Evolutionary conservation across 92 coral and sea anemone genomes (phyloP).

Genomic region (Metridium senile): DNA sequence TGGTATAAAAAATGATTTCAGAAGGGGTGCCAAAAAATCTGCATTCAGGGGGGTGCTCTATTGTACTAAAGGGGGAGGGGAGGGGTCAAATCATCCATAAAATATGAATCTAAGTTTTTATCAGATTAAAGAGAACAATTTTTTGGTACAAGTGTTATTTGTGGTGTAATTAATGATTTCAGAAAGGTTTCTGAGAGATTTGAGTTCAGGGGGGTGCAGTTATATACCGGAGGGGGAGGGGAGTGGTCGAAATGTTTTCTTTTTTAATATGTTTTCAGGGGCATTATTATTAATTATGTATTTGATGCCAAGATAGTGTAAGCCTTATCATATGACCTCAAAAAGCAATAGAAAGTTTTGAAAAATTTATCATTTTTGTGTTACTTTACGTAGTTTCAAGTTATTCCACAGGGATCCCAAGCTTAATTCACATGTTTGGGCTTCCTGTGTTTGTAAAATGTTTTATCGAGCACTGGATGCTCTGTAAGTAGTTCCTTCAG

Average conservation of each 20-base stretch:
- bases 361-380: background rate
- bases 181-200: background rate
- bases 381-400: background rate
- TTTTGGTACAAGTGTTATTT: background rate
- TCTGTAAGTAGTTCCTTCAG: too few relatives aligned
- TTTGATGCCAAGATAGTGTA: too few relatives aligned
- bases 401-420: too few relatives aligned
- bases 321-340: background rate
- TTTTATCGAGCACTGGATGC: too few relatives aligned
- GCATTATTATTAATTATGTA: too few relatives aligned
- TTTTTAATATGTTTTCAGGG: background rate
- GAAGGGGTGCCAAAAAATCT: background rate
- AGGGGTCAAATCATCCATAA: too few relatives aligned
- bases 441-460: too few relatives aligned
- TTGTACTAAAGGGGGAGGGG: too few relatives aligned
- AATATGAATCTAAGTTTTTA: background rate
- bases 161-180: background rate
- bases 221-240: background rate
- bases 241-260: background rate
- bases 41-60: background rate
- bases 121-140: background rate
- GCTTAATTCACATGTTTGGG: too few relatives aligned
- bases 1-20: background rate
- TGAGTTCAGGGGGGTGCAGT: constrained; percentile 9
- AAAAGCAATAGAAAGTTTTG: background rate